Base-by-base conservation (phyloP, 2,113 vertebrate genomes). In the Varanus komodoensis region DNA sequence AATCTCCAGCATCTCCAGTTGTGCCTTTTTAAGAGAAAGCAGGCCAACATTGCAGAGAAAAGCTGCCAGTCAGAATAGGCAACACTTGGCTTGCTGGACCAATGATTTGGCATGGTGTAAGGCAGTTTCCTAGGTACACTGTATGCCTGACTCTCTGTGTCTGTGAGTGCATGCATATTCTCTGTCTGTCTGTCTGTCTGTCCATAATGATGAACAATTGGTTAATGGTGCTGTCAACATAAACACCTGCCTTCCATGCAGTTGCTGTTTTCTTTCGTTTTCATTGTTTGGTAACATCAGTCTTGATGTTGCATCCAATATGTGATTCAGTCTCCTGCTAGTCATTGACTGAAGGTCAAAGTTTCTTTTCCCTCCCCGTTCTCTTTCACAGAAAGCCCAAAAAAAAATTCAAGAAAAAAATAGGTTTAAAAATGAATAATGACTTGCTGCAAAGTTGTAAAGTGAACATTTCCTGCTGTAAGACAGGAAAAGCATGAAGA, bases 301-400 rank as follows among this genome's bases (percentile, higher is more conserved):
- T 15, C 38, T 27, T 48, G 44, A 69, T 50, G 50, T 69, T 71
- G 27, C 38, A 32, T 23, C 67, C 32, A 38, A 38, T 57, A 34
- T 73, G 71, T 57, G 34, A 38, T 84, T 73, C 90, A 91, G 67
- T 44, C 52, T 91, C n/a, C 2, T 89, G 84, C 77, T 52, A 81
- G 44, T 73, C 68, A 84, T 44, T 83, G 87, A 93, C 73, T 91
- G 88, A 93, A 94, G 27, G 84, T 19, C 89, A 71, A 54, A 54
- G 27, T 4, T 75, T 87, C 34, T 81, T 7, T 81, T 7, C 25
- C 87, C 93, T 84, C 69, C 89, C 87, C 29, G 57, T 91, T 93
- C 27, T n/a, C 84, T 87, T 1, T 54, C 23, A n/a, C 91, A 94
- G 94, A 92, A 9, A 84, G 85, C 69, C 74, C 14, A 52, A 32